Conservation (phyloP, 2,888 invertebrate genomes). For the Leucozona laternaria region DNA sequence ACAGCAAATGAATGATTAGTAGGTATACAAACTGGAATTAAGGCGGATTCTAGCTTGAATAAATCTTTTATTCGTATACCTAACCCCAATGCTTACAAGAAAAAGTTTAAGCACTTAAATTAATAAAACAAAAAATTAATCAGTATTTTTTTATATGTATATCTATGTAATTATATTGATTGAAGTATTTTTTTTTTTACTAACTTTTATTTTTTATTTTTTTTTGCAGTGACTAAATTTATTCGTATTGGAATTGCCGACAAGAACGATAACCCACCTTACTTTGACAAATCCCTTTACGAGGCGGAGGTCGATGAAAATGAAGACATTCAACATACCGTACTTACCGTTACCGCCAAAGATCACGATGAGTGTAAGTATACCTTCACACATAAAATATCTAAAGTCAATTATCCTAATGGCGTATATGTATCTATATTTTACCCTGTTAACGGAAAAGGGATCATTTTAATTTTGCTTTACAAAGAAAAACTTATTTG, state of each 20-base stretch:
- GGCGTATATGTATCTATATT: slow-evolving; percentile 21
- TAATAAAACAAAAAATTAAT: background rate
- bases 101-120: background rate
- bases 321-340: slow-evolving; percentile 98
- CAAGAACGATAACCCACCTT: slow-evolving; percentile 99
- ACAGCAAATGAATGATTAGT: background rate
- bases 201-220: background rate
- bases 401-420: slow-evolving; percentile 66
- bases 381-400: background rate
- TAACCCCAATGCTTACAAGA: background rate
- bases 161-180: no score
- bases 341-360: slow-evolving; percentile 99
- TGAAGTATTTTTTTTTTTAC: background rate
- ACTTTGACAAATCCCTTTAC: slow-evolving; percentile 98
- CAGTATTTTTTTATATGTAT: no score
- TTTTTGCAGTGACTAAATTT: slow-evolving; percentile 96
- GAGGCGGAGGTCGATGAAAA: slow-evolving; percentile 99
- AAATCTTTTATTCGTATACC: background rate
- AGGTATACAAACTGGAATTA: background rate
- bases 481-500: background rate
- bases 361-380: slow-evolving; percentile 99
- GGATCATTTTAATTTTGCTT: background rate
- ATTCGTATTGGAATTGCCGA: slow-evolving; percentile 99
- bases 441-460: background rate
- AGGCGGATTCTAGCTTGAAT: background rate